A percentile compares a stretch with the other conserved stretches of the same genome.
These are phyloP conservation scores for Pseudococcus longispinus DNA, from an alignment of 2,888 invertebrate genomes.

Conservation along the genomic window DNA sequence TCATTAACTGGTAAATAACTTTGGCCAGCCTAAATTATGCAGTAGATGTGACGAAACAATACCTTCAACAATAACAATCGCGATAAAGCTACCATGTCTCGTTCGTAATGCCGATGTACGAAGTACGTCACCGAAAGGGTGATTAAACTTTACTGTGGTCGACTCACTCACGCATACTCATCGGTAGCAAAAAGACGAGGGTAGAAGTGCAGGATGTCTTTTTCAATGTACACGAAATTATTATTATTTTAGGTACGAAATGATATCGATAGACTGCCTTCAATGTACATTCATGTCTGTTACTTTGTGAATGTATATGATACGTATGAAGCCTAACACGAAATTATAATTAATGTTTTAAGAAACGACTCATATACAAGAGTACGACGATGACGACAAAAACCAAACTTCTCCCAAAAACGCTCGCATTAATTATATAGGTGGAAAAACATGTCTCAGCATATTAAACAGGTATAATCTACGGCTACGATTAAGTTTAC, in stretches of 20 bases:
- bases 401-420: background rate
- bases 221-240: background rate
- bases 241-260: background rate
- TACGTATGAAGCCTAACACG: background rate
- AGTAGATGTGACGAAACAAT: background rate
- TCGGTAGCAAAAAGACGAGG: background rate
- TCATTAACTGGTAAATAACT: background rate
- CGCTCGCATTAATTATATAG: background rate
- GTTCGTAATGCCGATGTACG: background rate
- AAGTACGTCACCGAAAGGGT: background rate
- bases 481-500: conserved; percentile 13
- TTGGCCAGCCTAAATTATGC: background rate
- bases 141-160: background rate
- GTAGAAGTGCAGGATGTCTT: background rate
- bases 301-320: background rate
- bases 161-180: background rate
- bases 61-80: background rate
- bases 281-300: background rate
- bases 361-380: background rate
- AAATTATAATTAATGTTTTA: background rate
- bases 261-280: background rate
- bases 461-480: conserved; percentile 12
- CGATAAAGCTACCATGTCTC: background rate
- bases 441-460: conserved; percentile 20
- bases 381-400: background rate